Conservation (phyloP, 2,113 vertebrate species). For the Mirza zaza region DNA sequence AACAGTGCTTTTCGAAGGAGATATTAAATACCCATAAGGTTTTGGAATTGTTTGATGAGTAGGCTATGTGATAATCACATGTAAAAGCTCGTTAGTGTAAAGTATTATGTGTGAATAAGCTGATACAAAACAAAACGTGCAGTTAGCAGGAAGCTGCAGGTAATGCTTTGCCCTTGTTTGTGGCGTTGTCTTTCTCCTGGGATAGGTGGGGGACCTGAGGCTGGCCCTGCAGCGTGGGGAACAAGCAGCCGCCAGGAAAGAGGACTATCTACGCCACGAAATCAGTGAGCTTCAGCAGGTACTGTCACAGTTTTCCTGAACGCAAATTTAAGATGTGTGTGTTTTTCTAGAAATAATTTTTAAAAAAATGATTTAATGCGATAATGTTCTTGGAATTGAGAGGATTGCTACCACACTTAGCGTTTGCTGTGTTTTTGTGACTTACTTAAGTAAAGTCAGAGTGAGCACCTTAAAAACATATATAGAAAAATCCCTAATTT, state of each 20-base stretch:
- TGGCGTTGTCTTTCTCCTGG: neutral
- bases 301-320: neutral
- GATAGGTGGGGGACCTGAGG: constrained; percentile 94
- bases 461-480: neutral
- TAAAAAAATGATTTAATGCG: neutral
- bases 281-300: constrained; percentile 97
- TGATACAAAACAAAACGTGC: neutral
- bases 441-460: neutral
- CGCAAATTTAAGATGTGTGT: neutral
- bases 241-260: constrained; percentile 95
- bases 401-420: neutral
- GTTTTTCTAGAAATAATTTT: neutral
- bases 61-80: neutral
- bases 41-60: constrained; percentile 6
- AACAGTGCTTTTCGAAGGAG: neutral
- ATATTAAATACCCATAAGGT: neutral
- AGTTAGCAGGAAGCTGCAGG: neutral
- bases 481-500: neutral
- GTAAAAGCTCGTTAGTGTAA: neutral
- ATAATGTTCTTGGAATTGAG: neutral
- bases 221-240: constrained; percentile 94
- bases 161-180: neutral
- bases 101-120: neutral
- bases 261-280: constrained; percentile 97
- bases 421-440: neutral